Evolutionary conservation across 2,797 vertebrate genomes (phyloP).

Genomic region (Cuniculus paca): DNA sequence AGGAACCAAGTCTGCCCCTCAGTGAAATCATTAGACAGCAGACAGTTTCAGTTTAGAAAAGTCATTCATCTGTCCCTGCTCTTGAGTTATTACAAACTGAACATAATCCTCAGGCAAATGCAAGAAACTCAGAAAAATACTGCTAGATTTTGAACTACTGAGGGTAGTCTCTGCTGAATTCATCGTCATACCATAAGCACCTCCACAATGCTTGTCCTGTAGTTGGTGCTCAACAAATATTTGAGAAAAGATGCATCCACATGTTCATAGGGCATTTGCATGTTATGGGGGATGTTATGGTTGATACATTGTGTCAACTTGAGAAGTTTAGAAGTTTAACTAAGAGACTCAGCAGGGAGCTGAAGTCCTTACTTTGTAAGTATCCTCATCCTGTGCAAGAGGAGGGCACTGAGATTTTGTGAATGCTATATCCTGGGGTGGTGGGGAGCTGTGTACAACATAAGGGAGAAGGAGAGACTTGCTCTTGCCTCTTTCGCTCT

Average conservation of each 20-base stretch:
- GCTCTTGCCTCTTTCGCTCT: no score
- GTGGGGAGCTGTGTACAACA: no score
- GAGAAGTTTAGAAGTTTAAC: no score
- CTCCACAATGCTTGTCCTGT: background rate
- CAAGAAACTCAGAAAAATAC: background rate
- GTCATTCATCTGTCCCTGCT: background rate
- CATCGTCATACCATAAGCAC: background rate
- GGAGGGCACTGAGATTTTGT: no score
- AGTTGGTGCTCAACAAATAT: background rate
- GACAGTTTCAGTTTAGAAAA: background rate
- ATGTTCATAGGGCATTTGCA: background rate
- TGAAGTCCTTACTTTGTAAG: no score
- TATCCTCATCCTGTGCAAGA: no score
- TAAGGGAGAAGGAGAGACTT: no score
- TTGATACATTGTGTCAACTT: no score
- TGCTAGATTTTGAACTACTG: background rate
- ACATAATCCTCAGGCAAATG: background rate
- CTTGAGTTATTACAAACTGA: conserved; percentile 42
- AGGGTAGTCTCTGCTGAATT: background rate
- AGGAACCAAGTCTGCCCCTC: background rate
- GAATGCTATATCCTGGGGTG: no score
- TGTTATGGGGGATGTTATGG: no score
- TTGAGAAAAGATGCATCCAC: background rate
- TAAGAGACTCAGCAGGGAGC: no score
- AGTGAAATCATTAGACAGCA: conserved; percentile 31